Evolutionary conservation across 2,113 vertebrate species (phyloP), one percentile per base, ranked within the genome.

Genomic region (Dendrocopos noguchii): DNA sequence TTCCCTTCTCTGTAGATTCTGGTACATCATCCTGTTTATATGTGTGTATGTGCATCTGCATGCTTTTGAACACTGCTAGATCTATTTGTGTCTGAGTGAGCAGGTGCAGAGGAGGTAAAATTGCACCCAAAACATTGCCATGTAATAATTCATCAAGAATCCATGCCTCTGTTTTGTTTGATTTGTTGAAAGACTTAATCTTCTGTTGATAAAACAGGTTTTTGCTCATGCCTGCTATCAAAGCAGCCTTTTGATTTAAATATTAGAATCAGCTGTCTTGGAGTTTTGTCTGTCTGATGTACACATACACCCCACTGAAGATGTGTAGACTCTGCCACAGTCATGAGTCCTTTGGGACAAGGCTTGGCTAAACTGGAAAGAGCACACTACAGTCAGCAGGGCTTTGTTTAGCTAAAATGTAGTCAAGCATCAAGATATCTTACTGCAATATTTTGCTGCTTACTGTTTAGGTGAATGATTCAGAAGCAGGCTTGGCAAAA

Each of bases 401-500:
- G 47, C 1, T 18, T 24, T 33, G 44, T 76, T 86, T 50, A 76
- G 82, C 31, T 85, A 22, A 68, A 63, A 59, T 50, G 36, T 70
- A 82, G 10, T 60, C 31, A 3, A 3, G 0, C 36, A 9, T 14
- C 20, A 20, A 27, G 31, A 7, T 81, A 3, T 28, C 31, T 55
- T 68, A 31, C 13, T 39, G 52, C 68, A 29, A 16, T 36, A 1
- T 80, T 78, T 95, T 77, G 34, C 34, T 88, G 39, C 1, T 12
- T 81, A 57, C 76, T 95, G 42, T 92, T 68, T 65, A 99, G 99
- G 98, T 99, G 80, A 98, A 98, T 12, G 98, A 95, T 44, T 97
- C 98, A 2, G 99, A 99, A 94, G 93, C 70, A 1, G 97, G 80
- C 4, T 80, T 98, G 46, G 99, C 99, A 0, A 98, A 98, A 95